Conservation (phyloP, 30 jellyfish, hydroid and myxozoan species). For the Cassiopea xamachana region DNA sequence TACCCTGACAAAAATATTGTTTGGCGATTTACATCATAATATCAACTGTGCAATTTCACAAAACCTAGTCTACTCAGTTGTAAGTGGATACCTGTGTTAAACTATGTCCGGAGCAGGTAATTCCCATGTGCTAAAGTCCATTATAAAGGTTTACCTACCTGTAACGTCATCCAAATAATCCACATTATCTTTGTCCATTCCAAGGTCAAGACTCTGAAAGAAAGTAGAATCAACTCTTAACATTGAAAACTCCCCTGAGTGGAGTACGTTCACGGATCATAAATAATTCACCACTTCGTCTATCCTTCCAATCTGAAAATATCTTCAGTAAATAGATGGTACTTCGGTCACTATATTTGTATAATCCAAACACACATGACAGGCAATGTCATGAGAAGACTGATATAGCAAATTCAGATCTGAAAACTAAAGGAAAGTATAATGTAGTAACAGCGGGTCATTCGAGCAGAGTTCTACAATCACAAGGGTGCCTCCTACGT, state of each 20-base stretch:
- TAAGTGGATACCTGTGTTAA: too few relatives aligned
- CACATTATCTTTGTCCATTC: constrained; percentile 68
- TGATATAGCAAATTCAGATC: too few relatives aligned
- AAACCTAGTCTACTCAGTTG: too few relatives aligned
- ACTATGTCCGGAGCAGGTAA: background rate
- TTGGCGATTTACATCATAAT: too few relatives aligned
- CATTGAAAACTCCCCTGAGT: background rate
- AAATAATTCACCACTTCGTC: background rate
- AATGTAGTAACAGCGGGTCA: too few relatives aligned
- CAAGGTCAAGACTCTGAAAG: constrained; percentile 52
- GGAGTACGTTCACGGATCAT: background rate
- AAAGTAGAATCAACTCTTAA: background rate
- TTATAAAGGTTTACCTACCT: constrained; percentile 24
- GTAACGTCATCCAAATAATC: constrained; percentile 63
- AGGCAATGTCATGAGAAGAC: background rate
- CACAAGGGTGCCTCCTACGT: too few relatives aligned
- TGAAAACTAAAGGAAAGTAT: too few relatives aligned
- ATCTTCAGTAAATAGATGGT: background rate
- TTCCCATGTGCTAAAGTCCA: background rate
- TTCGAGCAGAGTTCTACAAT: too few relatives aligned
- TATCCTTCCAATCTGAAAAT: background rate
- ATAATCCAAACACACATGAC: background rate
- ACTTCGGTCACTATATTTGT: background rate
- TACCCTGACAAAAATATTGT: too few relatives aligned
- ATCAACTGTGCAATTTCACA: too few relatives aligned